phyloP scores from a whole-genome alignment of 2,113 vertebrate species.

The Peromyscus leucopus region DNA sequence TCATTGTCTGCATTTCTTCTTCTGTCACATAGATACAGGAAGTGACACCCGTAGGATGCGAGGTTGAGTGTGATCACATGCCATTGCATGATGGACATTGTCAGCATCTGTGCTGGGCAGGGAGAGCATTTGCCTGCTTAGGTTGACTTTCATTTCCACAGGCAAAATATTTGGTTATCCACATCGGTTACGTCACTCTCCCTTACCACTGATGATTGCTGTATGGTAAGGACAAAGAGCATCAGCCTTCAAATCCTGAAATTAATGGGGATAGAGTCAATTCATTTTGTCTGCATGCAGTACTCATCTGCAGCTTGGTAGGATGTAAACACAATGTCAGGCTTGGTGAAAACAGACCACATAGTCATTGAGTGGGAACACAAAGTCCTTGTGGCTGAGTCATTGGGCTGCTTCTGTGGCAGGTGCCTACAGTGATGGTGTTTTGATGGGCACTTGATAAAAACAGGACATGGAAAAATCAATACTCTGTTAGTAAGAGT shows the following conservation, averaged over 20 bases:
- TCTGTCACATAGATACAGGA: fast-evolving
- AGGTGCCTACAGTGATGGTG: neutral
- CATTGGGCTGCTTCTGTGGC: neutral
- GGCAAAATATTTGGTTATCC: neutral
- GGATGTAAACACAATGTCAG: neutral
- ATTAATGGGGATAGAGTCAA: neutral
- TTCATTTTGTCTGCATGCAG: neutral
- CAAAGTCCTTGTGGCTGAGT: neutral
- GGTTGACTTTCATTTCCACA: neutral
- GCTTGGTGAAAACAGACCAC: neutral
- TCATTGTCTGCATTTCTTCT: neutral
- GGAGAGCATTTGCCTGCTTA: neutral
- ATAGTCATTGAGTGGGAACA: neutral
- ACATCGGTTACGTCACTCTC: neutral
- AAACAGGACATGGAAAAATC: conserved; percentile 61
- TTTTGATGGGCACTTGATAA: neutral
- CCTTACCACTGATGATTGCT: neutral
- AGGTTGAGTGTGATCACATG: fast-evolving
- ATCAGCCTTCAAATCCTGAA: neutral
- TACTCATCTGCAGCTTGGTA: neutral
- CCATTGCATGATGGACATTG: fast-evolving
- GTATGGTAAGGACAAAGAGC: neutral
- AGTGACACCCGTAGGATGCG: neutral
- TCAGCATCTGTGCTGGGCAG: neutral
- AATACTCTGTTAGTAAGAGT: neutral